Base-by-base conservation (phyloP, 2,888 invertebrate genomes). In the Leistus spinibarbis region DNA sequence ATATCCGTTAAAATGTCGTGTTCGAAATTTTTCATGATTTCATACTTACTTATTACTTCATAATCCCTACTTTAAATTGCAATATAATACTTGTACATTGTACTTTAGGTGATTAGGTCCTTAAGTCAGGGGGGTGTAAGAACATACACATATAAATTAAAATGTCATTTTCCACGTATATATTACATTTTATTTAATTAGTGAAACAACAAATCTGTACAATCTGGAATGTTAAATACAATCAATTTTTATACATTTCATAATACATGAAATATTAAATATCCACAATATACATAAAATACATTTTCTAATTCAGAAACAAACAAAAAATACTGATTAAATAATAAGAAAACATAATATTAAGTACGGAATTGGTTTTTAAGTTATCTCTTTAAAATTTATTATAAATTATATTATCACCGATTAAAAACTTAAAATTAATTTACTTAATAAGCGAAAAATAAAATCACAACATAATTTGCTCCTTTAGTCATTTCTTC, bases 401-500 rank as follows among this genome's bases (percentile, higher is more conserved):
- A 76, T 64, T 54, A 66, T 73, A 53, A 66, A 53, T 66, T 20
- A 73, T 67, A 70, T 66, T 76, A 76, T 76, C 70, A 70, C 76
- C 69, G 64, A 66, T 40, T 40, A 53, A 56, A 73, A 68, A 72
- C 68, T 63, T 64, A 72, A 62, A 66, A 69, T 54, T 67, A 75
- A 40, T 40, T 40, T 40, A 40, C 40, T 10, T 67, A 71, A 19
- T 60, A 60, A 60, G 60, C 60, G 60, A 66, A 24, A 40, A 67
- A 63, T 76, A 63, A 64, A 70, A 71, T 81, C 83, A 85, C 80
- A 85, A 81, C 84, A 85, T 83, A 80, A 84, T 81, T 78, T 84
- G 82, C 82, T 84, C 84, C 82, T 81, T 84, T 82, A 81, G 86
- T 86, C 86, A 86, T 85, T 86, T 86, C 76, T 82, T 81, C 75